These are phyloP conservation scores for Hyposmocoma kahamanoa DNA, from an alignment of 1,140 invertebrate genomes.

Conservation along the genomic window DNA sequence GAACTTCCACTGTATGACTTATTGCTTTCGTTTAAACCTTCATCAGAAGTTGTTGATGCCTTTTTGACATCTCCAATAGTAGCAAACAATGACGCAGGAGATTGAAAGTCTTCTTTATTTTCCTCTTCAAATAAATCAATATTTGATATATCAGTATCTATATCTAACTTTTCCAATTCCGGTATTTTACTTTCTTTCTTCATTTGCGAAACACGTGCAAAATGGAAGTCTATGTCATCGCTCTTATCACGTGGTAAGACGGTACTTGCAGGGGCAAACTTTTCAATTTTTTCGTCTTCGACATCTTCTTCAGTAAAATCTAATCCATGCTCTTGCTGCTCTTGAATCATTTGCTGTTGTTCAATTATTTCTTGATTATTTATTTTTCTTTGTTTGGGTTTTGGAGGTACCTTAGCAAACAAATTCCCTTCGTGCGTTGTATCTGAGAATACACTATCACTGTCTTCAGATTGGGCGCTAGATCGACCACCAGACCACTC, in stretches of 20 bases:
- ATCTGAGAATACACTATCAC: slow-evolving; percentile 81
- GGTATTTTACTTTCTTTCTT: slow-evolving; percentile 66
- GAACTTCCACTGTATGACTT: slow-evolving; percentile 64
- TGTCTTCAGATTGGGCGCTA: slow-evolving; percentile 81
- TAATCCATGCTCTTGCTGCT: slow-evolving; percentile 62
- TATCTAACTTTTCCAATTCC: slow-evolving; percentile 69
- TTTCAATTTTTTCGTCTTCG: slow-evolving; percentile 55
- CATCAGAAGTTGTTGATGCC: slow-evolving; percentile 73
- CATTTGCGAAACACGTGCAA: slow-evolving; percentile 67
- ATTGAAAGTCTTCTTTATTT: slow-evolving; percentile 76
- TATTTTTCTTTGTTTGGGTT: slow-evolving; percentile 71
- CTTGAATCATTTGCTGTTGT: slow-evolving; percentile 69
- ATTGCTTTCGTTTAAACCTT: slow-evolving; percentile 76
- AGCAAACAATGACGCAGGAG: slow-evolving; percentile 80
- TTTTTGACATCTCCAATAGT: slow-evolving; percentile 83
- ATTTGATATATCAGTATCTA: slow-evolving; percentile 75
- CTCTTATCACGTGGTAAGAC: slow-evolving; percentile 57
- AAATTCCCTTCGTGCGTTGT: slow-evolving; percentile 76
- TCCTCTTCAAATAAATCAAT: slow-evolving; percentile 76
- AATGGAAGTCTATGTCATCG: slow-evolving; percentile 67
- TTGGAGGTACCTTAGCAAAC: slow-evolving; percentile 77
- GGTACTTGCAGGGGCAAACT: slow-evolving; percentile 25
- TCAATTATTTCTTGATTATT: slow-evolving; percentile 69
- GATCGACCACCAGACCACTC: slow-evolving; percentile 82
- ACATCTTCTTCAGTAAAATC: slow-evolving; percentile 40